Conservation (phyloP, 2,797 vertebrate genomes). For the Todus mexicanus region DNA sequence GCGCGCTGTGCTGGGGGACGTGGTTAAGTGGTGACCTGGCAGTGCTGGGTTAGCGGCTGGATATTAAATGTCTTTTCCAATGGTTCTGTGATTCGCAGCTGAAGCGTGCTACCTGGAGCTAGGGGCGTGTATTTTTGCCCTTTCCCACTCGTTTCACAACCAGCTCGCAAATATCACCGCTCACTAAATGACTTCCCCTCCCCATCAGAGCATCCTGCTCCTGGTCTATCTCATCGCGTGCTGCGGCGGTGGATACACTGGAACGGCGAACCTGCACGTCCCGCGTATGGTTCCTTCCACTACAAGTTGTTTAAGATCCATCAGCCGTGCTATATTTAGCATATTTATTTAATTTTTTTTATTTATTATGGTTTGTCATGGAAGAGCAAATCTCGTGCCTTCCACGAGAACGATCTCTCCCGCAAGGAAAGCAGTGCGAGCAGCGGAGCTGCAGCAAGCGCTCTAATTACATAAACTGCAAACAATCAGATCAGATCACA, state of each 20-base stretch:
- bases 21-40: no score
- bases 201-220: background rate
- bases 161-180: background rate
- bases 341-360: background rate
- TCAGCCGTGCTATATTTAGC: background rate
- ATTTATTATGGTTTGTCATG: background rate
- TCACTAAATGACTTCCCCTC: background rate
- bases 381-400: background rate
- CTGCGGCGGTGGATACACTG: background rate
- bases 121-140: background rate
- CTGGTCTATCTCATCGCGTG: fast-evolving
- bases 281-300: background rate
- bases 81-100: background rate
- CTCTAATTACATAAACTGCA: conserved; percentile 15
- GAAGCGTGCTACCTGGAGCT: background rate
- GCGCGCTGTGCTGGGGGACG: no score
- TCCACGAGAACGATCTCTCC: background rate
- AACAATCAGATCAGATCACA: background rate
- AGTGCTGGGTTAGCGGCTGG: no score
- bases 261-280: background rate
- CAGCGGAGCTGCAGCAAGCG: background rate
- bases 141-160: background rate
- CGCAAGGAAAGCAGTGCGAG: background rate
- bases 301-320: background rate
- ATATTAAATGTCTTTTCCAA: no score